phyloP scores from a whole-genome alignment of 2,113 vertebrate species.

The Spilogale gracilis region DNA sequence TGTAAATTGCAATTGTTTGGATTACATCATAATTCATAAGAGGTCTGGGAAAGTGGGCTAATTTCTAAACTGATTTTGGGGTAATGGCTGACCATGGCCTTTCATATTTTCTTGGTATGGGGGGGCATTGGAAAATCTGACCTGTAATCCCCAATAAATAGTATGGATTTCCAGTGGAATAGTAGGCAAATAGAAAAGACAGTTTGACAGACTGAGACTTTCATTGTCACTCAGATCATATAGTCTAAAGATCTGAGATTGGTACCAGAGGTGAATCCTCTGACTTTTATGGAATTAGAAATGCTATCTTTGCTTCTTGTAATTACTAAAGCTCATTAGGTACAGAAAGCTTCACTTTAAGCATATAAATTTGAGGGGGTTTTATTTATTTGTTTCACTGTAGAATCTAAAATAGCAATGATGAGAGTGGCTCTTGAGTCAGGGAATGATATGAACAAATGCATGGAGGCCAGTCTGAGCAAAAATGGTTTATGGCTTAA shows the following conservation, averaged over 20 bases:
- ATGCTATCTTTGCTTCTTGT: constrained; percentile 30
- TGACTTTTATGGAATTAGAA: not conserved
- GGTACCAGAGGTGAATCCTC: not conserved
- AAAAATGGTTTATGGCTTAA: constrained; percentile 37
- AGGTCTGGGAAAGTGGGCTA: not conserved
- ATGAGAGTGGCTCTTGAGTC: not conserved
- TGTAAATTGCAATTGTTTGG: constrained; percentile 14
- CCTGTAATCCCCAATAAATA: not conserved
- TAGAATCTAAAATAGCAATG: not conserved
- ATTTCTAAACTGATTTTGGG: not conserved
- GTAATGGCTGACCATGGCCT: not conserved
- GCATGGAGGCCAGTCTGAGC: not conserved
- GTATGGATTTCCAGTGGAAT: not conserved
- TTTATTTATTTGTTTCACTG: constrained; percentile 22
- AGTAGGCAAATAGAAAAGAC: not conserved
- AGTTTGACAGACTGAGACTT: not conserved
- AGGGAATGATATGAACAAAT: not conserved
- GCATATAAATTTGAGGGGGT: not conserved
- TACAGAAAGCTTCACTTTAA: not conserved
- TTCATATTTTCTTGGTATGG: constrained; percentile 41
- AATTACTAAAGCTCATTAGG: not conserved
- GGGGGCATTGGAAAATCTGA: not conserved
- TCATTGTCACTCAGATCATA: not conserved
- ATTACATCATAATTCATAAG: not conserved
- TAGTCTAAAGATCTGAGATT: not conserved